A percentile compares a stretch with the other conserved stretches of the same genome.
phyloP scores from a whole-genome alignment of 1,140 invertebrate genomes.

The Pinna nobilis region DNA sequence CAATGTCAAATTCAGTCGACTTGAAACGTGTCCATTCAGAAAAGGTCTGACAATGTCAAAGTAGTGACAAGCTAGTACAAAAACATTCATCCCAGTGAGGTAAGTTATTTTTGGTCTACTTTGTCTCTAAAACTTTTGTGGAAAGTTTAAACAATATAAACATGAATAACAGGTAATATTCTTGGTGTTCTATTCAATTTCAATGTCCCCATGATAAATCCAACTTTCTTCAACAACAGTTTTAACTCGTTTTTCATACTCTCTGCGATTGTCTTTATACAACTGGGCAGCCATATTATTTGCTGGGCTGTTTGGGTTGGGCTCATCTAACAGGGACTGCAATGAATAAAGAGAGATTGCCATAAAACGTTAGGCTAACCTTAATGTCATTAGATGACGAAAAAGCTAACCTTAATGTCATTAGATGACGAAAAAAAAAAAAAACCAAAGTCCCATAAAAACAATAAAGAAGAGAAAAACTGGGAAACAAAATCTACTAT shows the following conservation, averaged over 20 bases:
- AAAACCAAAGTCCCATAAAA: no score
- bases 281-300: constrained; percentile 75
- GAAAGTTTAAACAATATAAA: not conserved
- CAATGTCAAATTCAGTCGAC: no score
- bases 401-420: no score
- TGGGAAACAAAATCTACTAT: no score
- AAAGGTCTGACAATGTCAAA: no score
- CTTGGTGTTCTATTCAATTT: constrained; percentile 11
- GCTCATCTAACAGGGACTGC: constrained; percentile 75
- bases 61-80: no score
- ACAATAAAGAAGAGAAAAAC: no score
- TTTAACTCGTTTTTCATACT: constrained; percentile 75
- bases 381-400: no score
- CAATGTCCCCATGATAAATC: constrained; percentile 67
- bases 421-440: no score
- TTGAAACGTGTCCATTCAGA: no score
- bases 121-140: not conserved
- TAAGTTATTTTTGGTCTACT: not conserved
- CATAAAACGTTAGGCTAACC: no score
- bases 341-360: no score
- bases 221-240: constrained; percentile 74
- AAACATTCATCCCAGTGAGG: not conserved
- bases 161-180: not conserved
- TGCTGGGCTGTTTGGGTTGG: constrained; percentile 75
- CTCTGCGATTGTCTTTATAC: constrained; percentile 74